Conservation (phyloP, 2,797 vertebrate genomes). For the Brachyrhaphis roseni region DNA sequence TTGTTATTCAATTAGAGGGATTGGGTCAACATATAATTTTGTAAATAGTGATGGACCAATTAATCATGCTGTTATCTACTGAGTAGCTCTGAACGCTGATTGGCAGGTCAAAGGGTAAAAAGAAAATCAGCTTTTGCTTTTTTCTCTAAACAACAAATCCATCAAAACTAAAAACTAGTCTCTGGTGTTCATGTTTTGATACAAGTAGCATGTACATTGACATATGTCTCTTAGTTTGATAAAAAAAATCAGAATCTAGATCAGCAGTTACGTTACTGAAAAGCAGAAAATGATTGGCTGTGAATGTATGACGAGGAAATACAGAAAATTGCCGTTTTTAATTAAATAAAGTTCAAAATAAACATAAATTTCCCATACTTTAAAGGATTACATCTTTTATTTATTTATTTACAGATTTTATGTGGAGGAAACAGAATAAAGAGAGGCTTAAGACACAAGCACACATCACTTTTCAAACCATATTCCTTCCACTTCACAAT, state of each 20-base stretch:
- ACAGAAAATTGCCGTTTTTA: background rate
- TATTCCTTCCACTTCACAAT: background rate
- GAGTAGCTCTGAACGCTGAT: background rate
- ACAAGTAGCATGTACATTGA: background rate
- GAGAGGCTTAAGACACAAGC: background rate
- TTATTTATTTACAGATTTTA: background rate
- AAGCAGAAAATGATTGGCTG: background rate
- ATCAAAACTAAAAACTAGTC: background rate
- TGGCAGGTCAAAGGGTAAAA: background rate
- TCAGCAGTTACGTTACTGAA: background rate
- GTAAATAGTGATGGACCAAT: background rate
- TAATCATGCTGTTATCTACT: background rate
- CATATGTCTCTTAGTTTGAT: background rate
- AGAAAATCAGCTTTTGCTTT: background rate
- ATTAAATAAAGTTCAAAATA: background rate
- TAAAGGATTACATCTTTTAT: background rate
- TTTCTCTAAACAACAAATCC: background rate
- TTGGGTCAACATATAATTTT: conserved; percentile 9
- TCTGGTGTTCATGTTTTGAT: background rate
- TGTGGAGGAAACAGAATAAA: background rate
- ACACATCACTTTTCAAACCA: background rate
- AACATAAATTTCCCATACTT: too few species aligned
- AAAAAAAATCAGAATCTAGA: background rate
- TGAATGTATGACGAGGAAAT: background rate
- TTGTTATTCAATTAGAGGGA: conserved; percentile 6